A percentile compares a stretch with the other conserved stretches of the same genome.
Evolutionary conservation across 2,888 invertebrate species (phyloP).

Genomic region (Timandra comae): DNA sequence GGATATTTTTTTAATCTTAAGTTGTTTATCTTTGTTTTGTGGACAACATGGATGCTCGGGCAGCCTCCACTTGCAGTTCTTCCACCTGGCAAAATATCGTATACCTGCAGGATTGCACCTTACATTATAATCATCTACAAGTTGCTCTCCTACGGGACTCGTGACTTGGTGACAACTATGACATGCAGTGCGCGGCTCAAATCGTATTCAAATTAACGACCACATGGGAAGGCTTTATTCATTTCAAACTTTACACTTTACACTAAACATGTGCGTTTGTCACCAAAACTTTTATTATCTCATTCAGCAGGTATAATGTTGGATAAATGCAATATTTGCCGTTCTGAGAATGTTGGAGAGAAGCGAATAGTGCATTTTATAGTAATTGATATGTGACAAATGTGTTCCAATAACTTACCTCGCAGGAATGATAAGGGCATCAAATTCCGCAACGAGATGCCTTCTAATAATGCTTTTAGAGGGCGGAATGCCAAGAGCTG

Average conservation of each 20-base stretch:
- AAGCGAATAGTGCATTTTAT: conserved; percentile 42
- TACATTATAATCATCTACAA: conserved; percentile 74
- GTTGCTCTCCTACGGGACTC: conserved; percentile 53
- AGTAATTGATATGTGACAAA: not conserved
- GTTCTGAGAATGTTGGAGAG: conserved; percentile 9
- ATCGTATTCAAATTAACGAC: not conserved
- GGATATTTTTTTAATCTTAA: conserved; percentile 68
- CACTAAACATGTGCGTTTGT: conserved; percentile 8
- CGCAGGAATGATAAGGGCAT: conserved; percentile 92
- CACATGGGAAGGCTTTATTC: not conserved
- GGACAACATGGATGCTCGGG: conserved; percentile 81
- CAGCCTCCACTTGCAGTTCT: conserved; percentile 87
- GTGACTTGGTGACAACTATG: conserved; percentile 17
- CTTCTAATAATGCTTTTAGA: conserved; percentile 95
- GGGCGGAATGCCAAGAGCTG: conserved; percentile 92
- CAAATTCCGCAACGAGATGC: conserved; percentile 93
- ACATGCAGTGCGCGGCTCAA: conserved; percentile 24
- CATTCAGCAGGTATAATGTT: conserved; percentile 6
- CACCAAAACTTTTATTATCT: conserved; percentile 9
- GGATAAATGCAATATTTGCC: conserved; percentile 12
- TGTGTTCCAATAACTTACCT: conserved; percentile 77
- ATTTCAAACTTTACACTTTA: not conserved
- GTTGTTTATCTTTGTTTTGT: conserved; percentile 77
- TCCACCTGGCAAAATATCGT: conserved; percentile 91
- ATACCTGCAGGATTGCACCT: conserved; percentile 81